Evolutionary conservation across 2,113 vertebrate species (phyloP).

Genomic region (Thryonomys swinderianus): DNA sequence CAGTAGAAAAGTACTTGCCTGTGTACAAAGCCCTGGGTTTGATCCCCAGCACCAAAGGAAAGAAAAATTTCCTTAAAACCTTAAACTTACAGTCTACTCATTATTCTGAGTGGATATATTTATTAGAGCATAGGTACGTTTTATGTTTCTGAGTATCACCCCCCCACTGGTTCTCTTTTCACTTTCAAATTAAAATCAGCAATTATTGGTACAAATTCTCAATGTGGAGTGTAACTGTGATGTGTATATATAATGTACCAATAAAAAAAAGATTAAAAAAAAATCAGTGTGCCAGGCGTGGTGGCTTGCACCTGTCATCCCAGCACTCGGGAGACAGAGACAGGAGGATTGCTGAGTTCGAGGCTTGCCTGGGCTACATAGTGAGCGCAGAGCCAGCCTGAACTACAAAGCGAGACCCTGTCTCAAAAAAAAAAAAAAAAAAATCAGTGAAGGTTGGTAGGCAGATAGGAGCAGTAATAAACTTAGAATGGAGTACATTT

Average conservation of each 20-base stretch:
- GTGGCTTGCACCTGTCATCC: too few species aligned
- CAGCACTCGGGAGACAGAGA: too few species aligned
- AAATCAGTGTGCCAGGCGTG: too few species aligned
- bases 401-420: too few species aligned
- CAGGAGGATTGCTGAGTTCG: too few species aligned
- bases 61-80: slow-evolving; percentile 6
- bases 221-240: too few species aligned
- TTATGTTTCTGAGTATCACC: slow-evolving; percentile 21
- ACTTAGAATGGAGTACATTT: background rate
- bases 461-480: background rate
- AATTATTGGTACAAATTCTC: background rate
- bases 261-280: too few species aligned
- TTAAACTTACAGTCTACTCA: slow-evolving; percentile 51
- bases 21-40: background rate
- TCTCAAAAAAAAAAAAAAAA: too few species aligned
- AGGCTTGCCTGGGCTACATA: too few species aligned
- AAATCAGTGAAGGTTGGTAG: background rate
- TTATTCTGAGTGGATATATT: background rate
- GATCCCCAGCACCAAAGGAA: background rate
- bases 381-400: too few species aligned
- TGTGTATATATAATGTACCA: too few species aligned
- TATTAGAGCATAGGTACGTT: background rate
- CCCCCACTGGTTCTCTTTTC: background rate
- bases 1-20: background rate
- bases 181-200: slow-evolving; percentile 44